Conservation (phyloP, 2,797 vertebrate species). For the Pipistrellus pygmaeus region DNA sequence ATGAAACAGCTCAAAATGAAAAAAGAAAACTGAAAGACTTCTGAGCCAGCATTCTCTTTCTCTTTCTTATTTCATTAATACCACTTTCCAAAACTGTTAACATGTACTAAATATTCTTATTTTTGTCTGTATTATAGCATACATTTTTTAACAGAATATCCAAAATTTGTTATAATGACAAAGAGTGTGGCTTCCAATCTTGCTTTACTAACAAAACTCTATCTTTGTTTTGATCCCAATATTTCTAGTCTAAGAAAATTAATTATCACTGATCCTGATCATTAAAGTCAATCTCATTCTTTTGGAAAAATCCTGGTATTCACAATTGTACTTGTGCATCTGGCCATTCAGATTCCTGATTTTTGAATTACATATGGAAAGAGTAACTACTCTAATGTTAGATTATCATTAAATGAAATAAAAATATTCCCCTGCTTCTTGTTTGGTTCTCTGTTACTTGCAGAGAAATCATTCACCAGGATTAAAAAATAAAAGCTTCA, state of each 20-base stretch:
- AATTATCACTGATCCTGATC: background rate
- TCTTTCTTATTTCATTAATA: background rate
- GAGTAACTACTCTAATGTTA: background rate
- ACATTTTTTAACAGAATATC: background rate
- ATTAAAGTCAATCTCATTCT: background rate
- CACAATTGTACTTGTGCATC: background rate
- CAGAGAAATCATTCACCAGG: background rate
- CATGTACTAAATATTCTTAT: background rate
- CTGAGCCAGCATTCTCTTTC: background rate
- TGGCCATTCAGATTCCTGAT: background rate
- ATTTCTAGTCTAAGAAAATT: background rate
- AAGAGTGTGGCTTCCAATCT: background rate
- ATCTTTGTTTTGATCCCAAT: background rate
- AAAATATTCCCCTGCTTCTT: background rate
- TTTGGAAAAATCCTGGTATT: background rate
- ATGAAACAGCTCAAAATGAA: conserved; percentile 2
- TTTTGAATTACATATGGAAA: background rate
- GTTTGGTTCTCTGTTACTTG: background rate
- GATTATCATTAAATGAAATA: background rate
- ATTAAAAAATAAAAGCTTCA: conserved; percentile 48
- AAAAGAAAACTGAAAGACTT: background rate
- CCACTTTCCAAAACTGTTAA: background rate
- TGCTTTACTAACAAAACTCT: background rate
- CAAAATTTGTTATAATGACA: background rate
- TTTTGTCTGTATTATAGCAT: background rate